Evolutionary conservation across 2,797 vertebrate genomes (phyloP).

Genomic region (Tarsius wallacei): DNA sequence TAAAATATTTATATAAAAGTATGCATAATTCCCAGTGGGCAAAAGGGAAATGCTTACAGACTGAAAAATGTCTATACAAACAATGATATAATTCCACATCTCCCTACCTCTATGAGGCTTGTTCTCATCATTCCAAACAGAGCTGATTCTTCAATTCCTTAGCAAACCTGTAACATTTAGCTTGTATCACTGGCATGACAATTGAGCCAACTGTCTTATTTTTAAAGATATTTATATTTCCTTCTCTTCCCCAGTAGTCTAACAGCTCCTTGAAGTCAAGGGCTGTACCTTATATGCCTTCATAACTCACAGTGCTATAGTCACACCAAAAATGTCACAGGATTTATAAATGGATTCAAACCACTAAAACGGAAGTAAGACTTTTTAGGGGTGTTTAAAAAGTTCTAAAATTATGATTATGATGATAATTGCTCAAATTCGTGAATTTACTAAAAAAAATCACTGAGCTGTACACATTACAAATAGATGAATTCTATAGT

Average conservation of each 20-base stretch:
- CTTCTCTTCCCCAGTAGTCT: neutral
- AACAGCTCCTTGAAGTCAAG: neutral
- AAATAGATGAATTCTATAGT: neutral
- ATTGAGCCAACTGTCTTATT: neutral
- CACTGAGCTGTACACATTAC: neutral
- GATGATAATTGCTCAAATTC: neutral
- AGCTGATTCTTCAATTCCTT: neutral
- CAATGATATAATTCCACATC: neutral
- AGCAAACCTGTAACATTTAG: neutral
- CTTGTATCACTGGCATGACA: neutral
- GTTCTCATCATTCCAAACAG: neutral
- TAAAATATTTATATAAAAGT: neutral
- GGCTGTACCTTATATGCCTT: neutral
- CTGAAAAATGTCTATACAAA: neutral
- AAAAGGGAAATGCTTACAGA: neutral
- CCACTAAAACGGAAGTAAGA: neutral
- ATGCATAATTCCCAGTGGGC: neutral
- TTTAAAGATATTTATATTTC: neutral
- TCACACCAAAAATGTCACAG: neutral
- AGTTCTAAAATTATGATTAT: neutral
- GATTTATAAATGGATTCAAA: neutral
- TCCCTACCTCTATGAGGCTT: neutral
- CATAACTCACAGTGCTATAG: neutral
- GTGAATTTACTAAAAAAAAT: neutral
- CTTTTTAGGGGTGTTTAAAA: neutral